Evolutionary conservation across 2,113 vertebrate species (phyloP), one percentile per base, ranked within the genome.

Genomic region (Pedionomus torquatus): DNA sequence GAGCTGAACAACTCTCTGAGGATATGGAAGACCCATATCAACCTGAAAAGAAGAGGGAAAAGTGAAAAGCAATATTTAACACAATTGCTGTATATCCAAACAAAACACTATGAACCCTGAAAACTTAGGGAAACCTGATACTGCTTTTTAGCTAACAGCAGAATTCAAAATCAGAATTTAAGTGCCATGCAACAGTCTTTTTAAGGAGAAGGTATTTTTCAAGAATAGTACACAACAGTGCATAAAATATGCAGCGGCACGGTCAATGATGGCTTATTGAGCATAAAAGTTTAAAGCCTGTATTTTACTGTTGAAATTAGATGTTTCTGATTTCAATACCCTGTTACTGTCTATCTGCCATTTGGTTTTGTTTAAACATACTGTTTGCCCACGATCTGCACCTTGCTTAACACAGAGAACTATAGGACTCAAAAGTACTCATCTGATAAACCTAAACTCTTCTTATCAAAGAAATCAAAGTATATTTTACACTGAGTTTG

Each of bases 1-100:
- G 90, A 99, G 98, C 82, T 99, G 99, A 89, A 99, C 99, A 77
- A 99, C 99, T 94, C 99, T 98, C 97, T 99, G 99, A 74, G 99
- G 99, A 95, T 98, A 98, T 35, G 99, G 99, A 98, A 99, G 97
- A 63, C 98, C 99, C 98, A 99, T 96, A 96, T 98, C 98, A 90
- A 99, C 98, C 99, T 99, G 96, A 44, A 75, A 77, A 20, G 25
- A 74, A 54, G 54, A 80, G 70, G 5, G 52, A 85, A 35, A 76
- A 95, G 51, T 86, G 49, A 93, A 68, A 87, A 90, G 37, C 25
- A 89, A 3, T 70, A 87, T 48, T 87, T 92, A 87, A 93, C 3
- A 1, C 31, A 46, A 52, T 37, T 2, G 10, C 31, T 78, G 76
- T 18, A 33, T 24, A 84, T 24, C 57, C n/a, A 71, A 85, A 69